A percentile compares a stretch with the other conserved stretches of the same genome.
These are phyloP conservation scores for Belonocnema kinseyi DNA, from an alignment of 1,140 invertebrate genomes.

Conservation along the genomic window DNA sequence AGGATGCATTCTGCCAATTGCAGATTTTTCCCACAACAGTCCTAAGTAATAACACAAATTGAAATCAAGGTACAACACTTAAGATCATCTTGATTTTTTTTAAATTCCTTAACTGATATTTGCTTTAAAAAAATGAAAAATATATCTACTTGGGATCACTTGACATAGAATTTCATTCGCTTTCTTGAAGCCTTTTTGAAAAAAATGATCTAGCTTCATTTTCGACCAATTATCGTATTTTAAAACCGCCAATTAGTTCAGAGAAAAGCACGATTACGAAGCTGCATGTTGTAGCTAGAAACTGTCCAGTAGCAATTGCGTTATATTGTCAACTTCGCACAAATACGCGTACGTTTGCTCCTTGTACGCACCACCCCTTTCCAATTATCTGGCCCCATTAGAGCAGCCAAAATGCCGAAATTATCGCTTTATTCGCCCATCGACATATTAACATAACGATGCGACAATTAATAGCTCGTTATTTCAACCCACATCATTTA, in stretches of 20 bases:
- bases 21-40: no score
- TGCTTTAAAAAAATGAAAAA: no score
- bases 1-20: no score
- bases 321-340: slow-evolving; percentile 53
- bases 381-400: slow-evolving; percentile 64
- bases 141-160: no score
- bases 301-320: slow-evolving; percentile 30
- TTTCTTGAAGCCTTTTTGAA: no score
- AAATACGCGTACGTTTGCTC: slow-evolving; percentile 48
- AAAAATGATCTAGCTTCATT: no score
- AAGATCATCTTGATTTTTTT: no score
- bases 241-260: slow-evolving; percentile 40
- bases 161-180: no score
- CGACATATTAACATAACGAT: slow-evolving; percentile 64
- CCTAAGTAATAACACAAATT: no score
- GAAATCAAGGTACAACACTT: no score
- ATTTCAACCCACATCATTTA: slow-evolving; percentile 30
- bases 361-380: slow-evolving; percentile 51
- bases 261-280: slow-evolving; percentile 42
- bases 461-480: slow-evolving; percentile 59
- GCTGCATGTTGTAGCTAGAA: slow-evolving; percentile 25
- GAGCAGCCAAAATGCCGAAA: slow-evolving; percentile 55
- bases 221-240: no score
- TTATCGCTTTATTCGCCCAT: slow-evolving; percentile 63
- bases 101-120: no score